These are phyloP conservation scores for Pseudomugil tenellus DNA, from an alignment of 2,797 vertebrate genomes.

Conservation along the genomic window DNA sequence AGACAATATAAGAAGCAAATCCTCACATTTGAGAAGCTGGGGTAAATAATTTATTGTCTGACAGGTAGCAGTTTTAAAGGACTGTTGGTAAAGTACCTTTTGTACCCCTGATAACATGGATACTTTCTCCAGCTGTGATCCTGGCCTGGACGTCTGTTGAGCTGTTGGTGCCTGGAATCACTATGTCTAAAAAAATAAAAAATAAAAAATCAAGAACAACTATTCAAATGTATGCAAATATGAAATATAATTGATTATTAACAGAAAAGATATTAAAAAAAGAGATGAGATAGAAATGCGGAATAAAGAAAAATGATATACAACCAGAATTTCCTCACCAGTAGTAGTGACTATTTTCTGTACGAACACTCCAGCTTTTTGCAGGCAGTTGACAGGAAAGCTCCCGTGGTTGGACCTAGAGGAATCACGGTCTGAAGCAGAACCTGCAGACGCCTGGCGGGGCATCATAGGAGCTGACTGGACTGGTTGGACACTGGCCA, in stretches of 20 bases:
- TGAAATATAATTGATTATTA: background rate
- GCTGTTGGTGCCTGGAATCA: slow-evolving; percentile 93
- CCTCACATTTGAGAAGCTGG: background rate
- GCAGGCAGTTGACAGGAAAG: slow-evolving; percentile 94
- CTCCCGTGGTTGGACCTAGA: slow-evolving; percentile 82
- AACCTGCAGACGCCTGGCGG: slow-evolving; percentile 83
- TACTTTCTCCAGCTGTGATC: slow-evolving; percentile 91
- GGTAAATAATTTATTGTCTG: background rate
- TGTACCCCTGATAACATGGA: slow-evolving; percentile 93
- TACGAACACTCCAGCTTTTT: slow-evolving; percentile 95
- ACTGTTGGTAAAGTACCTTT: slow-evolving; percentile 83
- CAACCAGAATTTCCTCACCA: slow-evolving; percentile 74
- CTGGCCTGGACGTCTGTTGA: slow-evolving; percentile 91
- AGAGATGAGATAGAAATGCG: background rate
- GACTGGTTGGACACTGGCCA: slow-evolving; percentile 89
- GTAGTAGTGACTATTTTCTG: slow-evolving; percentile 97
- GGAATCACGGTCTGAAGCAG: slow-evolving; percentile 59
- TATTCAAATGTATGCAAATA: background rate
- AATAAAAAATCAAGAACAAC: background rate
- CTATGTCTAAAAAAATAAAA: slow-evolving; percentile 86
- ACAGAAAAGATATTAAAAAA: background rate
- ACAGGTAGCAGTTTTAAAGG: background rate
- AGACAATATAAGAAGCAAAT: background rate
- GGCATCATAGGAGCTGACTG: slow-evolving; percentile 94
- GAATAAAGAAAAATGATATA: background rate